Base-by-base conservation (phyloP, 2,113 vertebrate species). In the Dasyurus viverrinus region DNA sequence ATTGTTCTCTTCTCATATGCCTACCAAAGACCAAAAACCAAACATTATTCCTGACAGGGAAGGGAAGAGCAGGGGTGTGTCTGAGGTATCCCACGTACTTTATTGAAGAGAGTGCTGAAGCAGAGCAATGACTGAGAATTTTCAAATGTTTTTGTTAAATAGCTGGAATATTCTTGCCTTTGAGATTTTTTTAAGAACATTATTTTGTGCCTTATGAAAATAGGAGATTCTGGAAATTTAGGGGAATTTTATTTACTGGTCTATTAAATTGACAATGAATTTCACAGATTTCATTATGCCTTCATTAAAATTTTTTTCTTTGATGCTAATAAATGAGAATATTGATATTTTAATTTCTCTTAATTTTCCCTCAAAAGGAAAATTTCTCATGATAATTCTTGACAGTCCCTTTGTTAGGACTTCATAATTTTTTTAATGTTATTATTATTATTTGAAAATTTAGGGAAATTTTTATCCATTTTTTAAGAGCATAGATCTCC, bases 1-100 rank as follows among this genome's bases (percentile, higher is more conserved):
- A 16, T 53, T 22, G 57, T 47, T 52, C 89, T 90, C 3, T 84
- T 84, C 16, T 84, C n/a, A 2, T 42, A n/a, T 42, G n/a, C 1
- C 68, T 42, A 42, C 46, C 46, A 89, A 50, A 89, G 50, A 22
- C 53, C 48, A 89, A 98, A 93, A 60, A 89, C n/a, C 42, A 94
- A 46, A 10, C 91, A 94, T 96, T 7, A 50, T 89, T 0, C 95
- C 36, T 89, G 94, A 55, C 12, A 92, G 42, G 93, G 30, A 95
- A 93, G 91, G 30, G 8, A 89, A 96, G 94, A 93, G 89, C 89
- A 97, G 48, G 8, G 30, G 19, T 94, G 89, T 76, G 53, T 76
- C 16, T 30, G 22, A 76, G 55, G 50, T 91, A 0, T 27, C 27
- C 76, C 8, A 89, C 24, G 47, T 91, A 48, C 47, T 84, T 90